Base-by-base conservation (phyloP, 2,113 vertebrate species). In the Atrichornis clamosus region DNA sequence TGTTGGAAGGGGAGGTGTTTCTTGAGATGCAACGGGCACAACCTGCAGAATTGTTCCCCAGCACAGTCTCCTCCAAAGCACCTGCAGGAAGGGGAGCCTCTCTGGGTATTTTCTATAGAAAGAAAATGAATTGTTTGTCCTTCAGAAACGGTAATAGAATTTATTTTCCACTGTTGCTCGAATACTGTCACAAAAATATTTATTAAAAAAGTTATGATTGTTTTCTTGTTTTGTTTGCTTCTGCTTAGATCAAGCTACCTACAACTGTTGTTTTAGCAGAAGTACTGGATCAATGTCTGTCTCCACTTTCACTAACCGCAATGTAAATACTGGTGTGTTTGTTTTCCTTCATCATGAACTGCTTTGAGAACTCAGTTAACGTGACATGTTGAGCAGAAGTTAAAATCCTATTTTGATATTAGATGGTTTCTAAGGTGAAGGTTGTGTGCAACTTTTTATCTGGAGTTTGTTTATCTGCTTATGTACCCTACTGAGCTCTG, bases 1-100 rank as follows among this genome's bases (percentile, higher is more conserved):
- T 22, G 2, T 60, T 37, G 18, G 50, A 79, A 81, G 19, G 47
- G 7, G 16, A 37, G 13, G 1, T 55, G 20, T 72, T 85, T 68
- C 56, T 46, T 63, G 33, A 88, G 68, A 16, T 58, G n/a, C 22
- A 65, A 2, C 12, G 23, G 28, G 19, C 28, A 79, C 30, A 65
- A 4, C 6, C 21, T 49, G 32, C 5, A 19, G 9, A 0, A 0
- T 23, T 58, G 6, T 19, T 62, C 15, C n/a, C 17, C 37, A 72
- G 6, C 22, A 19, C 9, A 33, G 27, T 23, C 5, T 82, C 23
- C 37, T 63, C 44, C 6, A 11, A 50, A 60, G 59, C 46, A n/a
- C 9, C 23, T 22, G 13, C 22, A 39, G 11, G 11, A 20, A 50
- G 47, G 30, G 44, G 17, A 77, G 10, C 11, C 39, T 64, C 6